Evolutionary conservation across 2,888 invertebrate genomes (phyloP).

Genomic region (Drosophila niveifrons): DNA sequence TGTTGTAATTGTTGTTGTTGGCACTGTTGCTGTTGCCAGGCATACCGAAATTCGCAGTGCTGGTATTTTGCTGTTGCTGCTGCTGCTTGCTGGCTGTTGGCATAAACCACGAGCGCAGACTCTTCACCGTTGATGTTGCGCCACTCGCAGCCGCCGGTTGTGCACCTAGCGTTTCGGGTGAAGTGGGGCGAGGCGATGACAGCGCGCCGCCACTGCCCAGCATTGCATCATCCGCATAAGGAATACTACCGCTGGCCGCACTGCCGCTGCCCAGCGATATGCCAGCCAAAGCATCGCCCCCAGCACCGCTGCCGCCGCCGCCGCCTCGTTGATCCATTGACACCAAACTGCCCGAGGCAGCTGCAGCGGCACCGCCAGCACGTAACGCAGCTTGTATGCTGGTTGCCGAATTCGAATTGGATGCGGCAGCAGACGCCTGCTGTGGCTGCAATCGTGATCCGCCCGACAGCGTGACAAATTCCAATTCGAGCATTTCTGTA

Average conservation of each 20-base stretch:
- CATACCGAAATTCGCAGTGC: constrained; percentile 75
- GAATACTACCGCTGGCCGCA: constrained; percentile 74
- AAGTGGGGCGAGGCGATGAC: constrained; percentile 76
- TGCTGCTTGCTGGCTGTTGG: constrained; percentile 65
- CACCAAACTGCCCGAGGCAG: constrained; percentile 55
- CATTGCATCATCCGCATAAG: constrained; percentile 75
- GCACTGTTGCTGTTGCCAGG: constrained; percentile 54
- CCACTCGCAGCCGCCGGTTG: constrained; percentile 42
- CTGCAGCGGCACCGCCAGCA: constrained; percentile 53
- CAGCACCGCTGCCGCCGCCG: constrained; percentile 44
- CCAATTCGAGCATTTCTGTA: constrained; percentile 83
- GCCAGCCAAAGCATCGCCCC: constrained; percentile 54
- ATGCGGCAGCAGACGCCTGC: constrained; percentile 62
- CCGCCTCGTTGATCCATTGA: constrained; percentile 74
- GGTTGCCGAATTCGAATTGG: constrained; percentile 83
- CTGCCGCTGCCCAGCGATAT: constrained; percentile 74
- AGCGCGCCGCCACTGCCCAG: constrained; percentile 57
- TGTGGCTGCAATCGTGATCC: constrained; percentile 69
- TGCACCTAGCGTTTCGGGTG: constrained; percentile 69
- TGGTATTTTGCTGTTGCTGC: constrained; percentile 31
- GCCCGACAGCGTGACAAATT: constrained; percentile 80
- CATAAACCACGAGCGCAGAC: constrained; percentile 67
- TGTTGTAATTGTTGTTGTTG: constrained; percentile 58
- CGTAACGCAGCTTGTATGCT: constrained; percentile 80
- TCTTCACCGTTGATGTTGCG: constrained; percentile 64